Evolutionary conservation across 2,888 invertebrate genomes (phyloP), one percentile per base, ranked within the genome.

Genomic region (Drosophila anomalata): DNA sequence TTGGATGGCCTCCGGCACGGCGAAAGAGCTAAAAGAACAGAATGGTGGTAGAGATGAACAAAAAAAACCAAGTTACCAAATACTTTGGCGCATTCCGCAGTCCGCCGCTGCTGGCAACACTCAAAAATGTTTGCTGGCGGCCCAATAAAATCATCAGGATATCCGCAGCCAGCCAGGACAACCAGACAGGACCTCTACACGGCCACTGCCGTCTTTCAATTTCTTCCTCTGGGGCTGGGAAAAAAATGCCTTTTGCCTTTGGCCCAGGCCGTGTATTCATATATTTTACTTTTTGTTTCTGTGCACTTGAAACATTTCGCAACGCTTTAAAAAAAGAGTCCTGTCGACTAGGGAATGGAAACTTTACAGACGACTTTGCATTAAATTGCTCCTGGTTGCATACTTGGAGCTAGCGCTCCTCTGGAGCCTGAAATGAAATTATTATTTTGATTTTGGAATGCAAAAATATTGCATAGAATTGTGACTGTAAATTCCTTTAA

Each of bases 61-160:
- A 46, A 70, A 66, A 42, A 44, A 69, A 71, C 76, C 85, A 82
- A 86, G 80, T 80, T 80, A 69, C 80, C 84, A 73, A 82, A 82
- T 88, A 82, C 86, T 82, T 82, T 86, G 79, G 75, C 83, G 79
- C 77, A 82, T 82, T 82, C 82, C 82, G 86, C 79, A 87, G 82
- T 88, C 83, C 79, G 62, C 54, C 66, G 85, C 89, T 81, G 73
- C 67, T 74, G 89, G 85, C 89, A 81, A 81, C 86, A 88, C 89
- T 85, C 87, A 89, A 84, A 85, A 87, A 88, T 80, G 88, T 78
- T 87, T 83, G 88, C 83, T 79, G 79, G 77, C 77, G 74, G 88
- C 86, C 87, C 87, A 83, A 83, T 88, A 88, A 88, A 83, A 83
- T 83, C 88, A 88, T 83, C 83, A 83, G 88, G 79, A 87, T 81